These are phyloP conservation scores for Lamproptera curius DNA, from an alignment of 2,888 invertebrate species.

Conservation along the genomic window DNA sequence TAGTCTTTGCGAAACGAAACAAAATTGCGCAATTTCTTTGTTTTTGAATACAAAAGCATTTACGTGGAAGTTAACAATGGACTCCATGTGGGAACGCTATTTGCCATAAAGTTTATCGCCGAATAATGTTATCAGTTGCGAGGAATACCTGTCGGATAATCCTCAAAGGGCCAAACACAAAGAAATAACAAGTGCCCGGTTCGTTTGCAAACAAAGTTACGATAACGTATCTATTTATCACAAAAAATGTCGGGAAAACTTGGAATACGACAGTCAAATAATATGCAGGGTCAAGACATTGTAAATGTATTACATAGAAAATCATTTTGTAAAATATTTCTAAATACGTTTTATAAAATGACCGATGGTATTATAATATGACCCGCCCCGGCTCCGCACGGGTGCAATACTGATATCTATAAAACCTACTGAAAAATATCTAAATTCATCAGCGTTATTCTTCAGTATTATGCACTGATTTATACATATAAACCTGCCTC, in stretches of 20 bases:
- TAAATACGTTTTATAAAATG: too few species aligned
- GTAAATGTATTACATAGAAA: background rate
- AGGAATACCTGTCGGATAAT: slow-evolving; percentile 34
- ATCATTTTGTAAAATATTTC: background rate
- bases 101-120: slow-evolving; percentile 28
- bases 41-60: too few species aligned
- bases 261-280: too few species aligned
- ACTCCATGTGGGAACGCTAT: slow-evolving; percentile 11
- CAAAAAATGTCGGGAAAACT: slow-evolving; percentile 23
- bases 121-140: slow-evolving; percentile 34
- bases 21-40: background rate
- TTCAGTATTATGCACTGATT: too few species aligned
- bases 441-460: too few species aligned
- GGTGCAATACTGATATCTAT: too few species aligned
- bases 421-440: too few species aligned
- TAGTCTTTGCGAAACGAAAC: too few species aligned
- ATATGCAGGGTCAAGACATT: slow-evolving; percentile 10
- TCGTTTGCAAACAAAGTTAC: slow-evolving; percentile 34
- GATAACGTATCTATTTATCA: slow-evolving; percentile 33
- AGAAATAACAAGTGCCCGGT: slow-evolving; percentile 30
- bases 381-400: too few species aligned
- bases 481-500: too few species aligned
- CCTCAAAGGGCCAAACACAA: slow-evolving; percentile 36
- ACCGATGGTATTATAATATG: too few species aligned
- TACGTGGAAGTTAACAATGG: background rate